Percentiles rank a stretch among this genome's conserved stretches.
Conservation (phyloP, 2,113 vertebrate species). For the Paratilapia polleni region DNA sequence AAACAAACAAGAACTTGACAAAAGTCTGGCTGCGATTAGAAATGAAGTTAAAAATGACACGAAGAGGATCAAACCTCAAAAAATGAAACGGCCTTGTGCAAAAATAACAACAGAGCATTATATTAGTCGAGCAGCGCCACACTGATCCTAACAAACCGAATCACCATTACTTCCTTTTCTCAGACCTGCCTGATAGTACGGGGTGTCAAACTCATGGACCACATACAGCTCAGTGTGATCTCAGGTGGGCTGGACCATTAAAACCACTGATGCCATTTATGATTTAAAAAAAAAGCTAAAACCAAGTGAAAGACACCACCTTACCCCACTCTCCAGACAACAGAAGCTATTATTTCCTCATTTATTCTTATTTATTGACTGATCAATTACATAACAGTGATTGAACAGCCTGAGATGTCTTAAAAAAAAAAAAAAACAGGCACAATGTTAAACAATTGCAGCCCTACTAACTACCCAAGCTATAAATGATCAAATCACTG, state of each 20-base stretch:
- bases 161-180: not conserved
- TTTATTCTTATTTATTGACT: not conserved
- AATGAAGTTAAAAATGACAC: rapidly evolving
- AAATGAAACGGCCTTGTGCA: not conserved
- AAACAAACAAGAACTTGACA: not conserved
- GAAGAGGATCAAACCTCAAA: not conserved
- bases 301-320: too few species aligned
- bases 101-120: not conserved
- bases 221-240: too few species aligned
- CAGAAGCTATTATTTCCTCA: too few species aligned
- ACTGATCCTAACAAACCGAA: not conserved
- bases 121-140: rapidly evolving
- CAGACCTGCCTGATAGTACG: rapidly evolving
- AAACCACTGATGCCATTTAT: too few species aligned
- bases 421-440: too few species aligned
- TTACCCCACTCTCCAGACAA: too few species aligned
- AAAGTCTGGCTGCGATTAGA: not conserved
- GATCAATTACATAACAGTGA: not conserved
- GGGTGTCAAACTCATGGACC: rapidly evolving
- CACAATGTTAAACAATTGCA: too few species aligned
- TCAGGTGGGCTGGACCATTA: not conserved
- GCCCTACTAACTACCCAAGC: not conserved
- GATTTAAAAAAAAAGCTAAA: too few species aligned
- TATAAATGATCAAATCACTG: not conserved
- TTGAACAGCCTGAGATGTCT: too few species aligned